Conservation (phyloP, 2,797 vertebrate genomes). For the Percopsis omiscomaycus region DNA sequence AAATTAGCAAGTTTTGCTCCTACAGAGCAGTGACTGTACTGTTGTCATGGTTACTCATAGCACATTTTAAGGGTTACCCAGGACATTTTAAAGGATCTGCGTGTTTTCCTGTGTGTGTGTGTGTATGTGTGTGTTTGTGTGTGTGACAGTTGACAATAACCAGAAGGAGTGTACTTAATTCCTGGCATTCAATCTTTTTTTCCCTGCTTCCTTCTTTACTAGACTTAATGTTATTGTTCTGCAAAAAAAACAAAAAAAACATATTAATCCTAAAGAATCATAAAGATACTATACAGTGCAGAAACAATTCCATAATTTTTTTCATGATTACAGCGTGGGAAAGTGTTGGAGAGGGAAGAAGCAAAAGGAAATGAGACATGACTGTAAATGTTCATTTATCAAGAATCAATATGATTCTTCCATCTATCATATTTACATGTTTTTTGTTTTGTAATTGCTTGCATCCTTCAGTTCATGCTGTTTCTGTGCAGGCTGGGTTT, state of each 20-base stretch:
- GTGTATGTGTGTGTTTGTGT: constrained; percentile 5
- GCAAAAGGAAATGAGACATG: too few species aligned
- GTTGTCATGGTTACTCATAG: constrained; percentile 64
- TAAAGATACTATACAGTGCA: not conserved
- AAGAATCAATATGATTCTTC: too few species aligned
- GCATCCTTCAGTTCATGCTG: too few species aligned
- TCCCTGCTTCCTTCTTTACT: constrained; percentile 9
- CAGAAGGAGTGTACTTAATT: constrained; percentile 32
- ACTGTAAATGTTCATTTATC: too few species aligned
- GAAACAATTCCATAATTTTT: too few species aligned
- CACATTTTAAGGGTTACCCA: constrained; percentile 64
- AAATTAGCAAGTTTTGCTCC: constrained; percentile 65
- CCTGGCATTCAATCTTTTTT: constrained; percentile 28
- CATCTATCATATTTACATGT: too few species aligned
- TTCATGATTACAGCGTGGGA: too few species aligned
- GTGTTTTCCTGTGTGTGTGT: constrained; percentile 21
- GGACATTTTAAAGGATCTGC: constrained; percentile 53
- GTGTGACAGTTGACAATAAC: constrained; percentile 39
- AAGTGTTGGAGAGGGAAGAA: too few species aligned
- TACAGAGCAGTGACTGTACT: constrained; percentile 38
- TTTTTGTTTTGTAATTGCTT: too few species aligned
- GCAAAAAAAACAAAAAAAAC: constrained; percentile 14
- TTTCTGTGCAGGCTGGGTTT: too few species aligned
- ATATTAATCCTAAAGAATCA: constrained; percentile 13
- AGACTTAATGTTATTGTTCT: constrained; percentile 13